Base-by-base conservation (phyloP, 2,888 invertebrate genomes). In the Melitaea athalia region DNA sequence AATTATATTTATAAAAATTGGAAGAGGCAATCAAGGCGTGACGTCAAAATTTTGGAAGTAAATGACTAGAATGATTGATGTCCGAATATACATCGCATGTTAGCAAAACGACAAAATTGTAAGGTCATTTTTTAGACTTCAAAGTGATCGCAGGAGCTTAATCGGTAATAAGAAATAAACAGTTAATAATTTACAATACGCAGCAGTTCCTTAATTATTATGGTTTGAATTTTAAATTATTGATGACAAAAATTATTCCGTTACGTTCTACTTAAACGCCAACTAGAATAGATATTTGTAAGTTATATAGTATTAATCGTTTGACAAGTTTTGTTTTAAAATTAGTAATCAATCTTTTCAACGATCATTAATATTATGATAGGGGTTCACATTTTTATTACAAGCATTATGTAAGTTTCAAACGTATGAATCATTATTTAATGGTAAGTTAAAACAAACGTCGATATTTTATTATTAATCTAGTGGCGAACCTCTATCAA, bases 41-140 rank as follows among this genome's bases (percentile, higher is more conserved):
- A 87, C 84, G 86, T 85, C 79, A 79, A 88, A 84, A 86, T 85
- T 86, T 89, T 83, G 78, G 83, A 84, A 81, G 84, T 85, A 87
- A 88, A 87, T 83, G 89, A 88, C 86, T 83, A 76, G 82, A 82
- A 84, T 91, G 91, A 91, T 91, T 90, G 91, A 91, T 91, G 91
- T 82, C 80, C 82, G 76, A 86, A 89, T 76, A 74, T 75, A 74
- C 74, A 88, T 88, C 87, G 87, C 84, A 81, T 82, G 81, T 78
- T 80, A 83, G 81, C 82, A 85, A 85, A 84, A 85, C 79, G 84
- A 85, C 83, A 83, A 80, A 78, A 79, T 80, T 78, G 79, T 78
- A 77, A 78, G 81, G 76, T 78, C 77, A 79, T 79, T 79, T 81
- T 78, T 81, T 79, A 78, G 77, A 76, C 67, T 49, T 72, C 68